phyloP scores from a whole-genome alignment of 1,140 invertebrate genomes.

The Epicauta chinensis region DNA sequence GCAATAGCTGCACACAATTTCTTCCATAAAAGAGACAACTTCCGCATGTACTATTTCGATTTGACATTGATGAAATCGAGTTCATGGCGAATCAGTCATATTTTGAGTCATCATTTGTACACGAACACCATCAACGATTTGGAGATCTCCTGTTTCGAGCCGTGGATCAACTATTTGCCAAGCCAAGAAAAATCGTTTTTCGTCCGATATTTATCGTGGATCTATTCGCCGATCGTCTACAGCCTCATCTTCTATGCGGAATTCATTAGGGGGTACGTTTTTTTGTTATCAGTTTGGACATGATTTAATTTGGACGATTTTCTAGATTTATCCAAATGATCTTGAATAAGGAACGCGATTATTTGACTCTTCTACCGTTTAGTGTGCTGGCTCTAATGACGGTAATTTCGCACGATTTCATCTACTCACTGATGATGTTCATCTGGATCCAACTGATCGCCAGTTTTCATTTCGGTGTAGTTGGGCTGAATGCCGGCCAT shows the following conservation, averaged over 20 bases:
- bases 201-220: conserved; percentile 42
- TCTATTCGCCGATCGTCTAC: conserved; percentile 50
- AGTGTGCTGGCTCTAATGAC: conserved; percentile 49
- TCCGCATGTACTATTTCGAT: conserved; percentile 77
- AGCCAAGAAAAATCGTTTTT: conserved; percentile 42
- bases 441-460: conserved; percentile 49
- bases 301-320: not conserved
- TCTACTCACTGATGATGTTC: conserved; percentile 49
- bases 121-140: conserved; percentile 72
- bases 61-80: conserved; percentile 51
- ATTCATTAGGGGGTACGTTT: conserved; percentile 45
- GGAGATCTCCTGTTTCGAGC: conserved; percentile 65
- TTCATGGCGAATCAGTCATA: conserved; percentile 72
- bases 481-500: conserved; percentile 72
- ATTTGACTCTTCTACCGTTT: conserved; percentile 46
- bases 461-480: conserved; percentile 57
- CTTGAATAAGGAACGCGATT: not conserved
- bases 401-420: conserved; percentile 34
- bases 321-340: conserved; percentile 19
- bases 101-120: conserved; percentile 73
- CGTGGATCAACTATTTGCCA: conserved; percentile 63
- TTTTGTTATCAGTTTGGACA: conserved; percentile 3
- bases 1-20: conserved; percentile 70
- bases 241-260: conserved; percentile 40
- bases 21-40: conserved; percentile 72